phyloP scores from a whole-genome alignment of 1,140 invertebrate genomes.

The Anagrus nilaparvatae region DNA sequence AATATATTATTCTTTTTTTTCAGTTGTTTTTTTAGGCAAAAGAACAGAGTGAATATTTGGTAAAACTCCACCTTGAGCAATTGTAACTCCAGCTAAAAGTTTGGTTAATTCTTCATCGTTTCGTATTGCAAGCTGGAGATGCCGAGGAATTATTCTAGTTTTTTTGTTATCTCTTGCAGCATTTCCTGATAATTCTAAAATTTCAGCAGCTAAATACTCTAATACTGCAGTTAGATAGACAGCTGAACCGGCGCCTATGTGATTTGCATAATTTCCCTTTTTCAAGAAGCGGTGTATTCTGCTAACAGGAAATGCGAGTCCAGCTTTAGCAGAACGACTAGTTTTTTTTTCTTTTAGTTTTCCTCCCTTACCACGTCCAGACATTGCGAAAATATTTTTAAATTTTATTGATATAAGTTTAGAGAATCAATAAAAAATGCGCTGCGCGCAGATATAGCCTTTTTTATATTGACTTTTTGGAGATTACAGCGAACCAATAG shows the following conservation, averaged over 20 bases:
- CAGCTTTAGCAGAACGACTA: no score
- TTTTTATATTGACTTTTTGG: background rate
- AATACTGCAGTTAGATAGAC: no score
- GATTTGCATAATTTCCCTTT: no score
- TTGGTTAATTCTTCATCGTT: no score
- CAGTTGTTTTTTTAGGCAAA: conserved; percentile 46
- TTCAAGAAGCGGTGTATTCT: no score
- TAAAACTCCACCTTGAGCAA: no score
- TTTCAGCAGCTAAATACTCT: no score
- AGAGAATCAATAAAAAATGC: background rate
- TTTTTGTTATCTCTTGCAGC: conserved; percentile 55
- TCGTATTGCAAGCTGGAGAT: conserved; percentile 3
- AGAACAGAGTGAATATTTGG: conserved; percentile 56
- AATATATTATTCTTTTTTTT: conserved; percentile 8
- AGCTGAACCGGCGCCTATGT: no score
- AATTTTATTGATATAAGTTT: background rate
- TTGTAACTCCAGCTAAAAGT: no score
- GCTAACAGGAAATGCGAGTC: no score
- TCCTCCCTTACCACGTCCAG: conserved; percentile 51
- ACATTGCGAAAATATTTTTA: conserved; percentile 32
- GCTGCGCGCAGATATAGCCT: background rate
- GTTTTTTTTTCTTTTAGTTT: no score
- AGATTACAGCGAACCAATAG: background rate
- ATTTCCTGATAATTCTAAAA: no score
- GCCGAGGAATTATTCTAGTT: conserved; percentile 7